Evolutionary conservation across 2,113 vertebrate species (phyloP).

Genomic region (Anoura caudifer): DNA sequence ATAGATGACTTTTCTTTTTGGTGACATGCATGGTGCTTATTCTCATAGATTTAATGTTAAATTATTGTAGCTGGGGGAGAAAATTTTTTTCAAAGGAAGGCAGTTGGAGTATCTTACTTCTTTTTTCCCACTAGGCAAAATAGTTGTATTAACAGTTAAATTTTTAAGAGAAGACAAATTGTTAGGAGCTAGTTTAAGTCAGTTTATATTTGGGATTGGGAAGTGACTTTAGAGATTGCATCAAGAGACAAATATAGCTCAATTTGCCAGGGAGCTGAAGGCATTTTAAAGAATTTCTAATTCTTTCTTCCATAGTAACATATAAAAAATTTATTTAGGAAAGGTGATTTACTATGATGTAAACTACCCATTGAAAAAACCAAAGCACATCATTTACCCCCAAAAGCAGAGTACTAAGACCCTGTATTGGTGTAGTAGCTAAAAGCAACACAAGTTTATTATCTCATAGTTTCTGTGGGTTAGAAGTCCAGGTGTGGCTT

Average conservation of each 20-base stretch:
- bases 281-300: not conserved
- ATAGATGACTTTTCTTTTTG: not conserved
- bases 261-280: not conserved
- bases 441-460: not conserved
- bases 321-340: slow-evolving; percentile 13
- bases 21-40: not conserved
- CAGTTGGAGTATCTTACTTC: not conserved
- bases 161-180: slow-evolving; percentile 16
- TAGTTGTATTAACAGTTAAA: slow-evolving; percentile 30
- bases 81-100: not conserved
- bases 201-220: slow-evolving; percentile 16
- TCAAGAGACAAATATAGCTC: not conserved
- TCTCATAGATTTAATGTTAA: slow-evolving; percentile 31
- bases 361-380: not conserved
- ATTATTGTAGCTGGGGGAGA: not conserved
- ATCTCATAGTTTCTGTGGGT: not conserved
- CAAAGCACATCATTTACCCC: not conserved
- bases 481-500: not conserved
- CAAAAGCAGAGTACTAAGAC: not conserved
- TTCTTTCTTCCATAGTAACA: not conserved
- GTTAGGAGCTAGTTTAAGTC: not conserved
- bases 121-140: not conserved
- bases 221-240: not conserved
- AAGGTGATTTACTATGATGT: not conserved
- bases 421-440: not conserved